Evolutionary conservation across 1,140 invertebrate genomes (phyloP), one percentile per base, ranked within the genome.

Genomic region (Tetragonula clypearis): DNA sequence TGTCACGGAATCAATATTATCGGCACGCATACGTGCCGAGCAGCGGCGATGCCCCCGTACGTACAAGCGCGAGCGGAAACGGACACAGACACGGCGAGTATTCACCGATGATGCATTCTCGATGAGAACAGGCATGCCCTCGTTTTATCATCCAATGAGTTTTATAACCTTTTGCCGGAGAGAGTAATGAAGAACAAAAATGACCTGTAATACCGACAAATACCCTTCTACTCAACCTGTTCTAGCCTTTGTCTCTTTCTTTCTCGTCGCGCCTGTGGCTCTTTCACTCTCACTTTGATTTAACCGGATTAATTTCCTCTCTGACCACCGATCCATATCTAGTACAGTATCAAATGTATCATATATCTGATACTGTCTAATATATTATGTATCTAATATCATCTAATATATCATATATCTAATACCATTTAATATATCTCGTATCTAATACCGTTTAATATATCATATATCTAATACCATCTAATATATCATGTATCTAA

Each of bases 261-360:
- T 62, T 53, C 53, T 15, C 60, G 82, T 79, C 69, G 65, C 82
- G 49, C 56, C 41, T 56, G 49, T 56, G 30, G 56, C 68, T 79
- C 82, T 79, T 73, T 79, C 56, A 79, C 73, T 84, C 62, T 84
- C 35, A 35, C 85, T 75, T 86, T 84, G 85, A 86, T 86, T 86
- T 86, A 30, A 86, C 66, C 26, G 75, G 30, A 86, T 79, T 84
- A 86, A 86, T 79, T 84, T 86, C 62, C 55, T 65, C 35, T 53
- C 49, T 58, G n/a, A 35, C 21, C 58, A 14, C 14, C 23, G 11
- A 19, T 17, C 35, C 17, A 9, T 73, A 74, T 53, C 68, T 58
- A 60, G 3, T 58, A 58, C 55, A 79, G 30, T 30, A 1, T 30
- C 30, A 1, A 30, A 30, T 30, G 1, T 30, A 30, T 30, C 30